A percentile compares a stretch with the other conserved stretches of the same genome.
These are phyloP conservation scores for Pagetopsis macropterus DNA, from an alignment of 2,797 vertebrate species.

Conservation along the genomic window DNA sequence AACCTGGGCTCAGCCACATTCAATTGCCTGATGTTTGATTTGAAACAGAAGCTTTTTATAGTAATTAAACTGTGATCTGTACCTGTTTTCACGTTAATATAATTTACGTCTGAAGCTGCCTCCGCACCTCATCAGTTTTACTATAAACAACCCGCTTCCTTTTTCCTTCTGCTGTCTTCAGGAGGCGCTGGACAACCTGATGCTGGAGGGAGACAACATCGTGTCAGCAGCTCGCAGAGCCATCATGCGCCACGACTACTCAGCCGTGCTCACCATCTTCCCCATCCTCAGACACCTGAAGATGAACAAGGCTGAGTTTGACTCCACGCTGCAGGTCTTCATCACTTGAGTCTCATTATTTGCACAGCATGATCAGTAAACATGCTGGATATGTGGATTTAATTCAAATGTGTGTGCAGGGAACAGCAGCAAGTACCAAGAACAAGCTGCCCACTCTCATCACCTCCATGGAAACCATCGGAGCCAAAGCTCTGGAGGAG, in stretches of 20 bases:
- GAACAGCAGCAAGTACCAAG: conserved; percentile 97
- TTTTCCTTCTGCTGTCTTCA: conserved; percentile 56
- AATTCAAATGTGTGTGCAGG: conserved; percentile 75
- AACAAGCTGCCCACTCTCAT: conserved; percentile 97
- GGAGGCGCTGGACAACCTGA: conserved; percentile 95
- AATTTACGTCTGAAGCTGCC: too few relatives aligned
- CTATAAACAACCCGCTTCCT: background rate
- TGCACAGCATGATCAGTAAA: background rate
- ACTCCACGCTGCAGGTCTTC: conserved; percentile 92
- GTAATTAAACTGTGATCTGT: too few relatives aligned
- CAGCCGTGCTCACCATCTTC: conserved; percentile 95
- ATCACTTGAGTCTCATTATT: rapidly evolving
- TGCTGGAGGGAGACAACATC: conserved; percentile 96
- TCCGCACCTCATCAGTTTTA: background rate
- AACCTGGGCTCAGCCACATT: too few relatives aligned
- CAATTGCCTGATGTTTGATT: too few relatives aligned
- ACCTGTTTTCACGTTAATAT: too few relatives aligned
- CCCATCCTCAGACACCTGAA: conserved; percentile 96
- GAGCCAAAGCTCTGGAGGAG: conserved; percentile 96
- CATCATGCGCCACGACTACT: conserved; percentile 95
- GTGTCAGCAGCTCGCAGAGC: conserved; percentile 92
- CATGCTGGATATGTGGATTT: too few relatives aligned
- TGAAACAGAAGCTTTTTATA: too few relatives aligned
- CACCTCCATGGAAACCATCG: conserved; percentile 96
- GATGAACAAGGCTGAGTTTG: conserved; percentile 95